These are phyloP conservation scores for Strongylocentrotus purpuratus DNA, from an alignment of 35 echinoderm and acorn worm genomes.

Conservation along the genomic window DNA sequence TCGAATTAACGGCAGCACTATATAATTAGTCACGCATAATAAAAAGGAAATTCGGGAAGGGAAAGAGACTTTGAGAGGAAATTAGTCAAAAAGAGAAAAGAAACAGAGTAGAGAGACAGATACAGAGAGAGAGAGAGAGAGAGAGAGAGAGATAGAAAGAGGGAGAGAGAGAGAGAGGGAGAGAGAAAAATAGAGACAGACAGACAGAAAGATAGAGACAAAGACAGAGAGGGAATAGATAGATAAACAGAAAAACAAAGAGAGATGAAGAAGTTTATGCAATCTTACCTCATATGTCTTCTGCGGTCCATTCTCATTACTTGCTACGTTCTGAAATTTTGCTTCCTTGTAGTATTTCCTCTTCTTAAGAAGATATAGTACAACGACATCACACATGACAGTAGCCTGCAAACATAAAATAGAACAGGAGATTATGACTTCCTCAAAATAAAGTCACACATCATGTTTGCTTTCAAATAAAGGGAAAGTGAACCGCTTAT, in stretches of 20 bases:
- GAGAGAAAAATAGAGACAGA: too few relatives aligned
- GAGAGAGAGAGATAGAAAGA: not conserved
- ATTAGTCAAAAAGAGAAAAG: not conserved
- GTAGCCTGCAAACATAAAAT: conserved; percentile 76
- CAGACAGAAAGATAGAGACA: not conserved
- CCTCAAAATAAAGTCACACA: conserved; percentile 89
- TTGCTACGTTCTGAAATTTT: conserved; percentile 91
- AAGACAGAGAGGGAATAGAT: not conserved
- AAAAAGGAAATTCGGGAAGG: too few relatives aligned
- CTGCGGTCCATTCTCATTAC: conserved; percentile 59
- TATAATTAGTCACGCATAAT: too few relatives aligned
- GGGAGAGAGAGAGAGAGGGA: not conserved
- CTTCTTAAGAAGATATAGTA: conserved; percentile 96
- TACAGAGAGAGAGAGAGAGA: not conserved
- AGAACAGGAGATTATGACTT: not conserved
- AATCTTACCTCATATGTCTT: conserved; percentile 78
- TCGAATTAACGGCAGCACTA: too few relatives aligned
- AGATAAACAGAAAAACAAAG: not conserved
- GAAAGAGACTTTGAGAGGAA: not conserved
- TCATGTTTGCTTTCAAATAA: conserved; percentile 77
- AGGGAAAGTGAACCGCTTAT: too few relatives aligned
- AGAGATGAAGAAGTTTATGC: not conserved
- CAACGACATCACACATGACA: conserved; percentile 98
- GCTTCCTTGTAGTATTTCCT: conserved; percentile 90
- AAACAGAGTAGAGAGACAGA: not conserved